Evolutionary conservation across 2,797 vertebrate genomes (phyloP).

Genomic region (Chaetophractus vellerosus): DNA sequence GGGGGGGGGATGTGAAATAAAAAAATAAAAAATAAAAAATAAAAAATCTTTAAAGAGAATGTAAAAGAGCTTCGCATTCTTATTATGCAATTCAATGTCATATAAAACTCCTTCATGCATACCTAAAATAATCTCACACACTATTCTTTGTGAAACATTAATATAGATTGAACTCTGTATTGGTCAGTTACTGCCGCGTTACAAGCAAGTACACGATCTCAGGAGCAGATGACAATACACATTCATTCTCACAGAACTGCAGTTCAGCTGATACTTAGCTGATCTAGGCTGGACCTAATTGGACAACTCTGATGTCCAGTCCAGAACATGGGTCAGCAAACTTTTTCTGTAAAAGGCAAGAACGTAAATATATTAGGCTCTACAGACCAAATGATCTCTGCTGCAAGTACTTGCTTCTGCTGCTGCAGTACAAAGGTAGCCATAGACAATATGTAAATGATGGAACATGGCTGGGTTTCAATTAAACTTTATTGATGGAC

Average conservation of each 20-base stretch:
- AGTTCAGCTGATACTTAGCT: not conserved
- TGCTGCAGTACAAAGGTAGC: not conserved
- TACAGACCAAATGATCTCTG: not conserved
- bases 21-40: no score
- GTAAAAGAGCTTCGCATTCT: not conserved
- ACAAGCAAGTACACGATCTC: rapidly evolving
- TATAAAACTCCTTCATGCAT: rapidly evolving
- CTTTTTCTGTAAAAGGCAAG: not conserved
- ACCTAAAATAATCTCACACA: not conserved
- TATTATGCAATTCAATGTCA: rapidly evolving
- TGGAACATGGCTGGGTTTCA: not conserved
- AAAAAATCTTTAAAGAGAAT: not conserved
- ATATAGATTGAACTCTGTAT: not conserved
- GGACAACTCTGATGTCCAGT: not conserved
- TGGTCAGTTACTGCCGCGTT: no score
- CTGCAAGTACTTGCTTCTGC: not conserved
- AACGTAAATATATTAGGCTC: not conserved
- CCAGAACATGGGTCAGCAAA: not conserved
- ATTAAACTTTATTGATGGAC: constrained; percentile 30
- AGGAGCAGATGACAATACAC: rapidly evolving
- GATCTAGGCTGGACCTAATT: not conserved
- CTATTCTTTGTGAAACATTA: not conserved
- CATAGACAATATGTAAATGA: not conserved
- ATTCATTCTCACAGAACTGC: not conserved
- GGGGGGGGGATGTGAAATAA: no score